Conservation (phyloP, 2,797 vertebrate species). For the Okamejei kenojei region DNA sequence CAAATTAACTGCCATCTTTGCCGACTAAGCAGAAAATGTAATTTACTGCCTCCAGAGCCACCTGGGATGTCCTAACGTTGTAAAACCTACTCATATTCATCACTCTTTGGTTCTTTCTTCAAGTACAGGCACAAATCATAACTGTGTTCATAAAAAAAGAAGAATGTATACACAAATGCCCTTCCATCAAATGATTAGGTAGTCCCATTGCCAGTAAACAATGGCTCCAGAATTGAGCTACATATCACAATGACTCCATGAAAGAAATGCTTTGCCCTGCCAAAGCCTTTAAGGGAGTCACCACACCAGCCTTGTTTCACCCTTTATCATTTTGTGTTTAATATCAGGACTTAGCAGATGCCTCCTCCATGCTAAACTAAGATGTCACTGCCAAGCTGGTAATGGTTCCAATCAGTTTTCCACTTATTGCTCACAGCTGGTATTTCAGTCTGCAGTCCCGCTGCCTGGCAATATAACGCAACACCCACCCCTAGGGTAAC, state of each 20-base stretch:
- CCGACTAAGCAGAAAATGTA: background rate
- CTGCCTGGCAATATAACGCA: background rate
- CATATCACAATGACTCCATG: background rate
- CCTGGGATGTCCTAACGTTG: background rate
- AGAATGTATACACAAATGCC: background rate
- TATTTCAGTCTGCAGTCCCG: background rate
- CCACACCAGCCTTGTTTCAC: background rate
- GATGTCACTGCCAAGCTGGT: background rate
- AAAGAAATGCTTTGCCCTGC: background rate
- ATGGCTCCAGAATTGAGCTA: background rate
- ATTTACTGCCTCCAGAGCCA: background rate
- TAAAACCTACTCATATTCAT: background rate
- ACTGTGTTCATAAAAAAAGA: background rate
- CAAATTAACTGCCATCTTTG: background rate
- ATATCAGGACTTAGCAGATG: conserved; percentile 7
- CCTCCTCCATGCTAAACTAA: background rate
- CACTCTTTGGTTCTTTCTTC: too few relatives aligned
- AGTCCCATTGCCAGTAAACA: background rate
- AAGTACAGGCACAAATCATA: background rate
- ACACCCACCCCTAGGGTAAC: background rate
- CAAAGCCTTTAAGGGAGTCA: background rate
- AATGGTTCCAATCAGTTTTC: conserved; percentile 20
- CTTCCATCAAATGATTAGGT: background rate
- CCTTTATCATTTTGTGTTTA: background rate
- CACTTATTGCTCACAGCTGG: conserved; percentile 11